Evolutionary conservation across 2,797 vertebrate species (phyloP), one percentile per base, ranked within the genome.

Genomic region (Todus mexicanus): DNA sequence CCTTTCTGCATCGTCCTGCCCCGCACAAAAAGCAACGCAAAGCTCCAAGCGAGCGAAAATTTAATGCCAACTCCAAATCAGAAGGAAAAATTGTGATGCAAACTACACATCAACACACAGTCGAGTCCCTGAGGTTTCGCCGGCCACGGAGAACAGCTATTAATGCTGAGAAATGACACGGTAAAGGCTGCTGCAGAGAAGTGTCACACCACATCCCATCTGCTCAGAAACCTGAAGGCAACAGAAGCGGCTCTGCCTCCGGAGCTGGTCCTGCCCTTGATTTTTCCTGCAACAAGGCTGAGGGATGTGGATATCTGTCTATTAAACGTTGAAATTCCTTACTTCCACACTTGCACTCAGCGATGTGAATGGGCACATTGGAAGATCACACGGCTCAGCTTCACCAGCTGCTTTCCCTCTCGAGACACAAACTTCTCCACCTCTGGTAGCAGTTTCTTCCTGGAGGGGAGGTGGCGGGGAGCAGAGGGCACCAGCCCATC

Each of bases 361-460:
- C 6, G 35, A 47, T 5, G 11, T 5, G 18, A 71, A 50, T 0
- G 1, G 43, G 23, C 9, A 33, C 65, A 22, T 0, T 35, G n/a
- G 27, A 88, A 66, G 56, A 11, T 0, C 3, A 29, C 5, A 11
- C 0, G 0, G 38, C 10, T 51, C 60, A 59, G 11, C 25, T 26
- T 80, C 59, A 15, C 18, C 10, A 10, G 6, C 7, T 15, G 4
- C 33, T 21, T 7, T 19, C 11, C 6, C 31, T 51, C 65, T 64
- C 22, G 10, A 40, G 38, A 33, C 4, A 1, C 53, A n/a, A 43
- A 7, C 16, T n/a, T 18, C 48, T 33, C 61, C 64, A 35, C 5
- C 45, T 33, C 23, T 6, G 15, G 33, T 17, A 35, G 10, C 20
- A 51, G 18, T 14, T 27, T 5, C 48, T 2, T 64, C 11, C 42